These are phyloP conservation scores for Lethenteron reissneri DNA, from an alignment of 2,113 vertebrate genomes.

Conservation along the genomic window DNA sequence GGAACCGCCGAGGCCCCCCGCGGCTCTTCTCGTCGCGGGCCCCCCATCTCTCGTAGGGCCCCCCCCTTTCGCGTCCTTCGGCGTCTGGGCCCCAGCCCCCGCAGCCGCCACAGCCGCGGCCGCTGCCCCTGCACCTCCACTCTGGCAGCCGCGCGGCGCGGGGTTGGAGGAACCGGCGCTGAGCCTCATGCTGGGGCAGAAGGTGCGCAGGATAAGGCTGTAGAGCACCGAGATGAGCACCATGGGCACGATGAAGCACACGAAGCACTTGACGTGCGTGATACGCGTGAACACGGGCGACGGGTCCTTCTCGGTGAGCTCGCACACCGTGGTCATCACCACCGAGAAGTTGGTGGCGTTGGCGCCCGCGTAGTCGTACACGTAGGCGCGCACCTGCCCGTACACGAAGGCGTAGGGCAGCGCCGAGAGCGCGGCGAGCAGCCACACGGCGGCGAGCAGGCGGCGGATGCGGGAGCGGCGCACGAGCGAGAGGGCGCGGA, in stretches of 20 bases:
- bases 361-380: constrained; percentile 28
- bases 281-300: constrained; percentile 25
- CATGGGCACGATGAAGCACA: constrained; percentile 32
- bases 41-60: too few relatives aligned
- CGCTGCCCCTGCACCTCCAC: too few relatives aligned
- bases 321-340: constrained; percentile 31
- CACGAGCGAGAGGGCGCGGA: constrained; percentile 30
- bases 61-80: too few relatives aligned
- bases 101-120: constrained; percentile 21
- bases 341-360: constrained; percentile 20
- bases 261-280: constrained; percentile 21
- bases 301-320: constrained; percentile 31
- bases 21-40: too few relatives aligned
- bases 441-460: constrained; percentile 23
- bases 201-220: constrained; percentile 25
- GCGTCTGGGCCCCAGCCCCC: neutral
- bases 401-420: constrained; percentile 33
- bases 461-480: constrained; percentile 22
- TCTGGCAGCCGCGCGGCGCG: too few relatives aligned
- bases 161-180: too few relatives aligned
- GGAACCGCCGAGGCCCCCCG: too few relatives aligned
- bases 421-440: constrained; percentile 23
- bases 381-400: constrained; percentile 24
- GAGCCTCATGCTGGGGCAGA: constrained; percentile 10
- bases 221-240: constrained; percentile 26